phyloP scores from a whole-genome alignment of 2,888 invertebrate genomes.

The Lymantria dispar region DNA sequence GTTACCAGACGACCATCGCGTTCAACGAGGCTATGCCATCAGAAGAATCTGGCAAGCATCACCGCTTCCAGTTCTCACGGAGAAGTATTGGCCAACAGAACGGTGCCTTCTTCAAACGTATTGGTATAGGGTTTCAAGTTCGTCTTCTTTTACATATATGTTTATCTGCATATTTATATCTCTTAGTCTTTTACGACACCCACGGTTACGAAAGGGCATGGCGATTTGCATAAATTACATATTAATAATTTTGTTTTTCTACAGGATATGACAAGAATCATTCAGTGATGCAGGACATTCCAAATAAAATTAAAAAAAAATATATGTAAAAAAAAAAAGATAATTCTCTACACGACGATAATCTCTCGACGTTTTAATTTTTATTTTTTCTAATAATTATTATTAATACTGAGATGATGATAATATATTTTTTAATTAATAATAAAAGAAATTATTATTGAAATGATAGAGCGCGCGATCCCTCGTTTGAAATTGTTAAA shows the following conservation, averaged over 20 bases:
- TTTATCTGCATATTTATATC: too few relatives aligned
- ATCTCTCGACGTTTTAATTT: conserved; percentile 60
- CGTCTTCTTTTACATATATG: too few relatives aligned
- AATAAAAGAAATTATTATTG: conserved; percentile 4
- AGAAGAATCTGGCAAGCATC: too few relatives aligned
- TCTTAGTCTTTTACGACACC: too few relatives aligned
- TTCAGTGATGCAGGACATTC: conserved; percentile 76
- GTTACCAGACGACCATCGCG: too few relatives aligned
- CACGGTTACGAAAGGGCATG: too few relatives aligned
- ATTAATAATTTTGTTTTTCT: conserved; percentile 24
- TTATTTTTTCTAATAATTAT: conserved; percentile 37
- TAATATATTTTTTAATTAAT: conserved; percentile 39
- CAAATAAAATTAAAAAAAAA: conserved; percentile 43
- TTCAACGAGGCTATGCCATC: too few relatives aligned
- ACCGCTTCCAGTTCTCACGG: too few relatives aligned
- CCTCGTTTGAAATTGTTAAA: conserved; percentile 14
- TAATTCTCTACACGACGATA: conserved; percentile 61
- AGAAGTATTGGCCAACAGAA: too few relatives aligned
- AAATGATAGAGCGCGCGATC: conserved; percentile 12
- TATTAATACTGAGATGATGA: conserved; percentile 24
- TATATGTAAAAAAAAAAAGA: conserved; percentile 20
- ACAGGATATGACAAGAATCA: conserved; percentile 72
- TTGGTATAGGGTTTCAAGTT: too few relatives aligned
- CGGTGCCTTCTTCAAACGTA: too few relatives aligned
- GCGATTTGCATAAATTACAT: too few relatives aligned